Evolutionary conservation across 1,140 invertebrate genomes (phyloP), one percentile per base, ranked within the genome.

Genomic region (Eciton burchellii): DNA sequence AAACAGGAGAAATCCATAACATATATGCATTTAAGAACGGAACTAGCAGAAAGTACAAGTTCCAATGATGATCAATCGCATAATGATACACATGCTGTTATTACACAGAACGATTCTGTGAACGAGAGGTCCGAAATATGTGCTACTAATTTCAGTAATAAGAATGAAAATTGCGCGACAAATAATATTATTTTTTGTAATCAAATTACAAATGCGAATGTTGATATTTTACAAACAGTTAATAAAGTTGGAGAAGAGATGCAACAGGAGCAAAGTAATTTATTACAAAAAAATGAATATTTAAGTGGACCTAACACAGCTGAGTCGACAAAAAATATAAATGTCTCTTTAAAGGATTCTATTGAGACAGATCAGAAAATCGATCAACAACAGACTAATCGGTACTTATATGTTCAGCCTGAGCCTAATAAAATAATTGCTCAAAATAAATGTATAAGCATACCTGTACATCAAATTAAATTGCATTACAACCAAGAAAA

Each of bases 391-490:
- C 65, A 87, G 77, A 57, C 1, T 60, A 74, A 84, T 26, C 86
- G 79, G n/a, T 63, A 70, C 47, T 84, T 87, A 54, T 87, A 87
- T 21, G n/a, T 88, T n/a, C 66, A 45, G 82, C 68, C 84, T 19
- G 83, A 87, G 66, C 65, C 72, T 1, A 77, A 76, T 47, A 77
- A 56, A 59, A 62, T 88, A 82, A 68, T 87, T 21, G 56, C 87
- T 43, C 82, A 88, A 87, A 85, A 84, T 83, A 88, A 85, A 63
- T 88, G 65, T 26, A 71, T 88, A 16, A 83, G 76, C 47, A 83
- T 85, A 71, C 56, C 88, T 56, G 47, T 87, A 35, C 66, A 71
- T 60, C 41, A 65, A n/a, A 41, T 71, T 12, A 49, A 60, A 6
- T 49, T 56, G 19, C 70, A 29, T 72, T 5, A 74, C 21, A 14